Evolutionary conservation across 2,888 invertebrate genomes (phyloP).

Genomic region (Rapana venosa): DNA sequence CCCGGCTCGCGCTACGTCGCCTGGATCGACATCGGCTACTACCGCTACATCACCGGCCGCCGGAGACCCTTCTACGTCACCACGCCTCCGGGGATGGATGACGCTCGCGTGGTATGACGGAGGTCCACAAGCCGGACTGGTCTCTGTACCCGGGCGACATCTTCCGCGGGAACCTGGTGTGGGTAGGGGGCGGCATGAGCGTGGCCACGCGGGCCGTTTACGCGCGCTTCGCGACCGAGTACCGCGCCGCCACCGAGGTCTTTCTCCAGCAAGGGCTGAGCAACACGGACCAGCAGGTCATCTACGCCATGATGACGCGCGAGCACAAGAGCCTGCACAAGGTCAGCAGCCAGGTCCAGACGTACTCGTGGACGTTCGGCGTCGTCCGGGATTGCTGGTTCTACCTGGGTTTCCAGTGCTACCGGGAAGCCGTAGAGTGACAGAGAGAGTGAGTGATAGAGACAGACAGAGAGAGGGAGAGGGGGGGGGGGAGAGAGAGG

Average conservation of each 20-base stretch:
- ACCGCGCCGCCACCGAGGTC: constrained; percentile 44
- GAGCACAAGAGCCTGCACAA: neutral
- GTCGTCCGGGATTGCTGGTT: constrained; percentile 19
- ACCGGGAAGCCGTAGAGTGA: neutral
- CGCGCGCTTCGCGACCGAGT: constrained; percentile 44
- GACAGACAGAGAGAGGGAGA: neutral
- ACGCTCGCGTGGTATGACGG: constrained; percentile 42
- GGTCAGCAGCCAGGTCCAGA: neutral
- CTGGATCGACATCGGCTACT: constrained; percentile 66
- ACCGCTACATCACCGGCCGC: constrained; percentile 50
- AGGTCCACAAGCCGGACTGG: constrained; percentile 32
- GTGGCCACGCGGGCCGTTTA: constrained; percentile 45
- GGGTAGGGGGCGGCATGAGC: constrained; percentile 58
- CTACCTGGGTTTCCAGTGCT: constrained; percentile 34
- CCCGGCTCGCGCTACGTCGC: constrained; percentile 52
- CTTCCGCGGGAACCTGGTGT: constrained; percentile 52
- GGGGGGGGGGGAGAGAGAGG: neutral
- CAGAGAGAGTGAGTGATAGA: neutral
- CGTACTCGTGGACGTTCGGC: constrained; percentile 14
- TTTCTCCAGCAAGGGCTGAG: constrained; percentile 50
- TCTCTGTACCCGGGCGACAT: constrained; percentile 44
- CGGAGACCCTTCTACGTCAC: constrained; percentile 50
- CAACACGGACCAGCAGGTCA: constrained; percentile 56
- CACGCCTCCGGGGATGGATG: constrained; percentile 45
- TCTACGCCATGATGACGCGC: constrained; percentile 41